Percentiles rank a stretch among this genome's conserved stretches.
phyloP scores from a whole-genome alignment of 2,113 vertebrate species.

The Jaculus jaculus region DNA sequence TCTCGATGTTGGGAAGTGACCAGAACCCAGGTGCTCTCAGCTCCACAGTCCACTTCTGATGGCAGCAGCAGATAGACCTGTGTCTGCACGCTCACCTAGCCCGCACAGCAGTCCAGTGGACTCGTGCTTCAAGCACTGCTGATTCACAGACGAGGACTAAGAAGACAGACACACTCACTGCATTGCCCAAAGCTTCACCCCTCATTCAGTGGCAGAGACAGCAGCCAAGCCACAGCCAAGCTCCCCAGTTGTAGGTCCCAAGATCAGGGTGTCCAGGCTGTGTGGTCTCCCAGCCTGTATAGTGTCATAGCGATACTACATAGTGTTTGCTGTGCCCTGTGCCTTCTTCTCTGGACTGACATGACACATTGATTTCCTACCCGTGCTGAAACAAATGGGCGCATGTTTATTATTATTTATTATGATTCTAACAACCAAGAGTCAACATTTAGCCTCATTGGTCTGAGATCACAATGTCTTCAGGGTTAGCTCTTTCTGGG shows the following conservation, averaged over 20 bases:
- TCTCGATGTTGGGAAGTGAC: neutral
- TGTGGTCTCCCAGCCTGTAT: no score
- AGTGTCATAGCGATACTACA: no score
- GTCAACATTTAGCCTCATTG: neutral
- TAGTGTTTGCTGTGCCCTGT: fast-evolving
- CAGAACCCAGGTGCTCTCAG: neutral
- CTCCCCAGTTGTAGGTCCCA: no score
- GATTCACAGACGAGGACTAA: neutral
- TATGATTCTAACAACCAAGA: neutral
- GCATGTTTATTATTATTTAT: no score
- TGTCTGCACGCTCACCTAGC: neutral
- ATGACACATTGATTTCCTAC: no score
- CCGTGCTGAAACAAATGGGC: neutral
- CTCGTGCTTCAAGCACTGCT: neutral
- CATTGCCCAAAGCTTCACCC: no score
- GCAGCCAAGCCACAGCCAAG: fast-evolving
- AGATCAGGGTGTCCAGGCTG: fast-evolving
- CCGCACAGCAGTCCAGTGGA: neutral
- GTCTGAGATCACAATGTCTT: neutral
- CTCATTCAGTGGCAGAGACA: neutral
- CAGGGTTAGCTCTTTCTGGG: no score
- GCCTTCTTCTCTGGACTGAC: no score
- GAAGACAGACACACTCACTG: neutral
- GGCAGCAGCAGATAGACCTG: neutral
- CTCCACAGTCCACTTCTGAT: neutral